Percentiles rank a stretch among this genome's conserved stretches.
Evolutionary conservation across 2,113 vertebrate genomes (phyloP).

Genomic region (Anser brachyrhynchus): DNA sequence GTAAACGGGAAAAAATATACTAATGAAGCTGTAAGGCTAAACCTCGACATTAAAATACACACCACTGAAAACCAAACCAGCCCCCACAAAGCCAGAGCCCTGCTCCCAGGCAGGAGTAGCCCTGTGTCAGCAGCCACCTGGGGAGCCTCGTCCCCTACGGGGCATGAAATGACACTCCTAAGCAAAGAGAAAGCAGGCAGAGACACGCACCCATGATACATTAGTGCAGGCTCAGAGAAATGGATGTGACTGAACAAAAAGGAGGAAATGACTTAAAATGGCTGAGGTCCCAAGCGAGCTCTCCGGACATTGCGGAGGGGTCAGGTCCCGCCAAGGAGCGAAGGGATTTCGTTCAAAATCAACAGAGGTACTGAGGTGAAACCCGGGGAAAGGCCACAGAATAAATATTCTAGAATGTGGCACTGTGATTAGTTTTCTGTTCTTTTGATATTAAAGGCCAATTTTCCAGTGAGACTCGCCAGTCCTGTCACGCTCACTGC

Average conservation of each 20-base stretch:
- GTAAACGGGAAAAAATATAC: background rate
- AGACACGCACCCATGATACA: background rate
- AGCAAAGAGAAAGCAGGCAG: slow-evolving; percentile 1
- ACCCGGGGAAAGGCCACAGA: background rate
- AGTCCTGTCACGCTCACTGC: background rate
- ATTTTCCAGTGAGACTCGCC: background rate
- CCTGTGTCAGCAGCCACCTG: background rate
- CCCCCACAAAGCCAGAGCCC: background rate
- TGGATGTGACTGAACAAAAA: slow-evolving; percentile 27
- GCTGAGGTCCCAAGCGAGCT: background rate
- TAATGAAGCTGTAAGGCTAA: background rate
- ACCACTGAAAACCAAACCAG: background rate
- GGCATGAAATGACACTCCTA: background rate
- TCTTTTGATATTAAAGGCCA: background rate
- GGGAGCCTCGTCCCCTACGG: slow-evolving; percentile 4
- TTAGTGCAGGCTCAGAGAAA: rapidly evolving
- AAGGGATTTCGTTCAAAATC: background rate
- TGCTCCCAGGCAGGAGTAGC: background rate
- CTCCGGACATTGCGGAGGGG: background rate
- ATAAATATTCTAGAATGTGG: rapidly evolving
- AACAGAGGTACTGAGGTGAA: background rate
- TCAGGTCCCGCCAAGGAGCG: rapidly evolving
- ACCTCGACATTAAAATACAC: background rate
- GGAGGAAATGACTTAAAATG: slow-evolving; percentile 60
- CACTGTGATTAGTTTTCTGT: background rate